These are phyloP conservation scores for Onychostoma macrolepis DNA, from an alignment of 2,113 vertebrate genomes.

Conservation along the genomic window DNA sequence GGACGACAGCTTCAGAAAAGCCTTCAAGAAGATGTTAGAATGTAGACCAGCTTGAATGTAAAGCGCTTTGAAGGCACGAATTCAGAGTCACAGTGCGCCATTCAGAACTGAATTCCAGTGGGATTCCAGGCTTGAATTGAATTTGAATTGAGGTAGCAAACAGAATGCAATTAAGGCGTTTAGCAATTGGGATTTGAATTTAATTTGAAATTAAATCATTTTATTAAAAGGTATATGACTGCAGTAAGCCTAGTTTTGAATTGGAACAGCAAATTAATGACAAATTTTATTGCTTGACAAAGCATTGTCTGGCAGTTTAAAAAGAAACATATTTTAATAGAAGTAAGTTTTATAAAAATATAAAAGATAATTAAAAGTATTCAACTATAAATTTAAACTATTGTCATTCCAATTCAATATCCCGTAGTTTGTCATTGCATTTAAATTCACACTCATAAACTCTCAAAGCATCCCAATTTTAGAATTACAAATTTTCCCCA, in stretches of 20 bases:
- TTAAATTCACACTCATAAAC: not conserved
- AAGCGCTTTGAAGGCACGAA: not conserved
- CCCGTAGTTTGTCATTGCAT: not conserved
- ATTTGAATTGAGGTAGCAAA: not conserved
- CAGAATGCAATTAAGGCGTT: not conserved
- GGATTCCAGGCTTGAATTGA: not conserved
- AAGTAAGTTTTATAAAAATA: not conserved
- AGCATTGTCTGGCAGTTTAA: too few species aligned
- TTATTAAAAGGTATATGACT: not conserved
- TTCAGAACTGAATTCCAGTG: not conserved
- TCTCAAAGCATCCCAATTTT: not conserved
- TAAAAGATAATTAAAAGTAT: not conserved
- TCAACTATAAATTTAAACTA: not conserved
- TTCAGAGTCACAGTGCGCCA: not conserved
- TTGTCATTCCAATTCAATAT: not conserved
- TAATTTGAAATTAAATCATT: not conserved
- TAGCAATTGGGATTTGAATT: not conserved
- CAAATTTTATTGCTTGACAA: too few species aligned
- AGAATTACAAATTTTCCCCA: not conserved
- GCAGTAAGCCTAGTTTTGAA: not conserved
- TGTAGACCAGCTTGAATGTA: slow-evolving; percentile 77
- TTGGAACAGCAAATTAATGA: not conserved
- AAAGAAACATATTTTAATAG: too few species aligned
- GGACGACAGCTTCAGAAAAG: slow-evolving; percentile 87
- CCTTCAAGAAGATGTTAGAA: slow-evolving; percentile 82